Evolutionary conservation across 2,888 invertebrate genomes (phyloP).

Genomic region (Troglohyphantes excavatus): DNA sequence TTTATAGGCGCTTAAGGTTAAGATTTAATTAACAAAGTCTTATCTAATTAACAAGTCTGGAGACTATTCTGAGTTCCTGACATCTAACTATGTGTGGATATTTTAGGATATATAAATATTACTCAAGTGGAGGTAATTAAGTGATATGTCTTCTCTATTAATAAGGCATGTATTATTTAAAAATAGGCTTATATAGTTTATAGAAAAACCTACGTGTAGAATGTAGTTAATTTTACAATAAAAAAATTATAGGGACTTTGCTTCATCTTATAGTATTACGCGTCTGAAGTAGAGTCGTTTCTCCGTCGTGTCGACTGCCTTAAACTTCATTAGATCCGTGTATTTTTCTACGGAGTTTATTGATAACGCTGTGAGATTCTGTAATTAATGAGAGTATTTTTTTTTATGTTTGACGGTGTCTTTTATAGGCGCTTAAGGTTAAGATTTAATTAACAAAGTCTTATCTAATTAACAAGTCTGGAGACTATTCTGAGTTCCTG

Average conservation of each 20-base stretch:
- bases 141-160: too few relatives aligned
- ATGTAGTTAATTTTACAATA: too few relatives aligned
- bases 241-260: conserved; percentile 20
- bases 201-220: too few relatives aligned
- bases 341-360: neutral
- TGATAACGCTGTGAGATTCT: neutral
- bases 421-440: neutral
- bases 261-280: neutral
- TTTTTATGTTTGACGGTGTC: neutral
- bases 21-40: neutral
- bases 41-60: neutral
- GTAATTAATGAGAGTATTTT: neutral
- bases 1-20: neutral
- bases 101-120: too few relatives aligned
- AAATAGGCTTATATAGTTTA: too few relatives aligned
- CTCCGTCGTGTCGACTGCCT: conserved; percentile 24
- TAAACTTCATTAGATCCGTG: conserved; percentile 32
- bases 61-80: too few relatives aligned
- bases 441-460: neutral
- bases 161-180: too few relatives aligned
- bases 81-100: too few relatives aligned
- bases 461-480: neutral
- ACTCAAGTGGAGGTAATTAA: too few relatives aligned
- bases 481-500: too few relatives aligned
- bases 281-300: conserved; percentile 28